Conservation (phyloP, 2,113 vertebrate genomes). For the Crotalus tigris region DNA sequence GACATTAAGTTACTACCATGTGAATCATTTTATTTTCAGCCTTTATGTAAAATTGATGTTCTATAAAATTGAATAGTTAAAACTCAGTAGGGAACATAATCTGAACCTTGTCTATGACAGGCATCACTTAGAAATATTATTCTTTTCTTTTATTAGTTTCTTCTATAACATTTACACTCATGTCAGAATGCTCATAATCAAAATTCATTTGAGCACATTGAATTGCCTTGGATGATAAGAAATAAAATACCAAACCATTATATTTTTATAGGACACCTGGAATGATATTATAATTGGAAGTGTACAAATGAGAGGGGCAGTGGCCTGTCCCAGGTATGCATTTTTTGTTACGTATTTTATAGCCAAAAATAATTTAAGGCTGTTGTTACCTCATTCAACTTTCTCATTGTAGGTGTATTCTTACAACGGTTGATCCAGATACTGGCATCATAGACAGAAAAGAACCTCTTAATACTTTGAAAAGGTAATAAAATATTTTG, state of each 20-base stretch:
- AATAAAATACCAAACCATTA: neutral
- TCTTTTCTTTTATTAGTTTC: neutral
- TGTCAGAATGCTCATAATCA: neutral
- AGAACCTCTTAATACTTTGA: slow-evolving; percentile 89
- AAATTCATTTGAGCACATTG: neutral
- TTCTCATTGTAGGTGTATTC: slow-evolving; percentile 78
- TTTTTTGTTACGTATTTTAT: neutral
- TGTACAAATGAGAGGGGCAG: slow-evolving; percentile 75
- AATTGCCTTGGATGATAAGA: neutral
- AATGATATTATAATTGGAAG: slow-evolving; percentile 83
- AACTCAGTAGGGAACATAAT: neutral
- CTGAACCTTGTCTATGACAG: neutral
- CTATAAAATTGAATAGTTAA: neutral
- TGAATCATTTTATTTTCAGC: neutral
- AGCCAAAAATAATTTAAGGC: neutral
- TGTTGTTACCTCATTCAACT: neutral
- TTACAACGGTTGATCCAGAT: slow-evolving; percentile 91
- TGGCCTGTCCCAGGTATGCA: slow-evolving; percentile 87
- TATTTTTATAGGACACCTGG: slow-evolving; percentile 84
- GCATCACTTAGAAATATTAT: neutral
- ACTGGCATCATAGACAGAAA: slow-evolving; percentile 85
- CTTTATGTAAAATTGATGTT: neutral
- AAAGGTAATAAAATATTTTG: slow-evolving; percentile 73
- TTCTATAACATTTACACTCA: neutral
- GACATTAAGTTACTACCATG: neutral